Conservation (phyloP, 2,888 invertebrate species). For the Morpho helenor region DNA sequence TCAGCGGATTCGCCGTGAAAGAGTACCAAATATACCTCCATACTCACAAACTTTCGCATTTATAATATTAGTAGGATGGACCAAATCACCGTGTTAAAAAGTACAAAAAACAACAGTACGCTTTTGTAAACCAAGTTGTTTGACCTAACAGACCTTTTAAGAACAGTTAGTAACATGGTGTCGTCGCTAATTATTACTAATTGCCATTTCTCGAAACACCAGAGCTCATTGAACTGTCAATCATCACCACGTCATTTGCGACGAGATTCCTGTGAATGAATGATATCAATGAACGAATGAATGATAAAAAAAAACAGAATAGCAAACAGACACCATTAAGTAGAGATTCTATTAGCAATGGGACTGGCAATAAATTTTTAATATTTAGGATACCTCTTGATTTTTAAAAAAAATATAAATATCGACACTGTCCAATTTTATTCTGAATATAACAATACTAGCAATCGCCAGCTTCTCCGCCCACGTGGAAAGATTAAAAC, state of each 20-base stretch:
- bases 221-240: slow-evolving; percentile 26
- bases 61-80: too few species aligned
- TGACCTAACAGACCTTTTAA: neutral
- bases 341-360: slow-evolving; percentile 13
- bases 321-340: slow-evolving; percentile 6
- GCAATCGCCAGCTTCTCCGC: too few species aligned
- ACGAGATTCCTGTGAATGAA: slow-evolving; percentile 15
- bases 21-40: too few species aligned
- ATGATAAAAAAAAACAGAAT: slow-evolving; percentile 7
- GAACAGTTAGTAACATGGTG: neutral
- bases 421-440: too few species aligned
- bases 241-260: slow-evolving; percentile 20
- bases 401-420: neutral
- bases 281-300: slow-evolving; percentile 12
- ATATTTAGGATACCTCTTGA: neutral
- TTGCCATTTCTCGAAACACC: slow-evolving; percentile 8
- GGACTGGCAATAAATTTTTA: neutral
- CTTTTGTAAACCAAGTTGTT: neutral
- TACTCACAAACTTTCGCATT: too few species aligned
- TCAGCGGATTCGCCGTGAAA: too few species aligned
- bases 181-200: slow-evolving; percentile 8
- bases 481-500: too few species aligned
- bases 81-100: too few species aligned
- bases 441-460: too few species aligned
- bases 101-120: too few species aligned